Evolutionary conservation across 2,797 vertebrate species (phyloP).

Genomic region (Babyrousa celebensis): DNA sequence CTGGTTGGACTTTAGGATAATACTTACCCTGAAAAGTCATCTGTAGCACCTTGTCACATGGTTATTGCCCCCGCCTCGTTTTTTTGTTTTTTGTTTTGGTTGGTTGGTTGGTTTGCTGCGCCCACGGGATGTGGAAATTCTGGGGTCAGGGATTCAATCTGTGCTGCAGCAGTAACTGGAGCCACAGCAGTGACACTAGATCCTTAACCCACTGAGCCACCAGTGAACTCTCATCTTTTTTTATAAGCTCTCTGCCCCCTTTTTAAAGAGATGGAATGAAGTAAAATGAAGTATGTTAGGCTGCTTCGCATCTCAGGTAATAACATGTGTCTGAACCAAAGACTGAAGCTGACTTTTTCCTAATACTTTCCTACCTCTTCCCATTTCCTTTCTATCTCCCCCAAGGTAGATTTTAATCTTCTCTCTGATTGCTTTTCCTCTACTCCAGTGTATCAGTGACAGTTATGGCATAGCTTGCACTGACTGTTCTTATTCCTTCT

Average conservation of each 20-base stretch:
- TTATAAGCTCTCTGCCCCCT: too few species aligned
- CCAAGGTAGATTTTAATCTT: background rate
- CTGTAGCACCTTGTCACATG: background rate
- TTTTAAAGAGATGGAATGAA: too few species aligned
- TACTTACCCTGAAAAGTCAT: background rate
- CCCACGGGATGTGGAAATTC: too few species aligned
- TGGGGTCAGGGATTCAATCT: too few species aligned
- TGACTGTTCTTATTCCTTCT: constrained; percentile 1
- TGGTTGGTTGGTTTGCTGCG: too few species aligned
- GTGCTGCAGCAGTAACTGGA: too few species aligned
- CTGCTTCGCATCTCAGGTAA: constrained; percentile 3
- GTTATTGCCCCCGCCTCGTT: background rate
- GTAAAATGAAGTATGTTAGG: background rate
- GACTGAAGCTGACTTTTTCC: background rate
- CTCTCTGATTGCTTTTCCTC: background rate
- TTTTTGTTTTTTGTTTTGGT: too few species aligned
- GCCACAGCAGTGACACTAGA: too few species aligned
- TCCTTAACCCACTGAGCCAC: too few species aligned
- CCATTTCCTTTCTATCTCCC: background rate
- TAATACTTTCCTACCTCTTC: background rate
- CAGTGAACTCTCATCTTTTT: too few species aligned
- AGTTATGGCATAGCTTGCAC: background rate
- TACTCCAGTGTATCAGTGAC: background rate
- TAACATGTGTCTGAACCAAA: background rate
- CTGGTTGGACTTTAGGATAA: background rate